Conservation (phyloP, 2,113 vertebrate species). For the Xenus cinereus region DNA sequence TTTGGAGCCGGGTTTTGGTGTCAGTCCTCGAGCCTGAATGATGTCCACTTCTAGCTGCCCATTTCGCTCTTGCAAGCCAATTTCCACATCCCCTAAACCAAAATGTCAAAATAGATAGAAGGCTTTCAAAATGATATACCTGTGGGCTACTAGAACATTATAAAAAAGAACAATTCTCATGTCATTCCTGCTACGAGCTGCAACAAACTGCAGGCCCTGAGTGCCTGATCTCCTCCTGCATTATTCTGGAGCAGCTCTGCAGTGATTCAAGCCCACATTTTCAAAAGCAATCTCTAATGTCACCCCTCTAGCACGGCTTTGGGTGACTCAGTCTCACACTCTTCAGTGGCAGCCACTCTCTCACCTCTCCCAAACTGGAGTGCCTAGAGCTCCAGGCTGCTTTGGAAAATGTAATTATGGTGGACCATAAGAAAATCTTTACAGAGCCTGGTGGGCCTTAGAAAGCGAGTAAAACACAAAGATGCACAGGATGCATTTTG, state of each 20-base stretch:
- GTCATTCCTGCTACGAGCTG: not conserved
- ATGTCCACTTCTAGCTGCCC: slow-evolving; percentile 97
- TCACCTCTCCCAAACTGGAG: not conserved
- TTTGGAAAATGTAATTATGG: not conserved
- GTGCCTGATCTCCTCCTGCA: not conserved
- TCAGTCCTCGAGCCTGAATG: slow-evolving; percentile 94
- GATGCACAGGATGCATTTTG: not conserved
- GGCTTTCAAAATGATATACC: not conserved
- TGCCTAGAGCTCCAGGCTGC: not conserved
- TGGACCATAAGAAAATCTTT: not conserved
- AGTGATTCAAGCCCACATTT: not conserved
- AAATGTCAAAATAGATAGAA: not conserved
- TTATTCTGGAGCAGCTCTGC: not conserved
- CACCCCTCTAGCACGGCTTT: not conserved
- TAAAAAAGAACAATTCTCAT: not conserved
- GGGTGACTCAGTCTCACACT: not conserved
- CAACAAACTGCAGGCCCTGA: not conserved
- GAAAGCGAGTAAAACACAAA: not conserved
- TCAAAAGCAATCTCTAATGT: not conserved
- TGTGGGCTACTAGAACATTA: not conserved
- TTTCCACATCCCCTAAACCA: slow-evolving; percentile 90
- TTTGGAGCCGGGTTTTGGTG: slow-evolving; percentile 93
- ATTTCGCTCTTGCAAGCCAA: slow-evolving; percentile 92
- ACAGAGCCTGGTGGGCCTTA: not conserved
- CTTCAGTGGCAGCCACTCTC: not conserved